Conservation (phyloP, 1,140 invertebrate species). For the Drosophila mayri region DNA sequence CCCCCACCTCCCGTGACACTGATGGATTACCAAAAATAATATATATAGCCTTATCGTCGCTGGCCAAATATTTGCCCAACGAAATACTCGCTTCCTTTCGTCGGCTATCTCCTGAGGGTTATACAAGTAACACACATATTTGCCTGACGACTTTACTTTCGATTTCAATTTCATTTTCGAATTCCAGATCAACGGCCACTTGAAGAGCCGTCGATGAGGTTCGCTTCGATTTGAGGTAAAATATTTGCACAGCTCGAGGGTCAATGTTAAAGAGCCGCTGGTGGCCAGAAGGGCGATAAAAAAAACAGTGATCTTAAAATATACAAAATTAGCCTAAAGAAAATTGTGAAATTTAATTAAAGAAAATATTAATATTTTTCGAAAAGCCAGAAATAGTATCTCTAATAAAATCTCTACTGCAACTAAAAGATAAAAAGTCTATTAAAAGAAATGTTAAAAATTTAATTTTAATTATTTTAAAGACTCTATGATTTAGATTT, state of each 20-base stretch:
- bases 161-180: slow-evolving; percentile 53
- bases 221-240: slow-evolving; percentile 45
- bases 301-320: background rate
- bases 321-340: background rate
- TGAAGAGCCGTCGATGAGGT: slow-evolving; percentile 2
- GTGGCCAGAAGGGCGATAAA: slow-evolving; percentile 1
- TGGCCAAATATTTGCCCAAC: slow-evolving; percentile 68
- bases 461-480: too few species aligned
- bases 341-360: background rate
- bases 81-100: slow-evolving; percentile 45
- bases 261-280: slow-evolving; percentile 30
- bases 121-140: slow-evolving; percentile 45
- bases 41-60: slow-evolving; percentile 25
- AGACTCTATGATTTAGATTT: background rate
- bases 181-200: slow-evolving; percentile 34
- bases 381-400: too few species aligned
- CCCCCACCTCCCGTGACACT: slow-evolving; percentile 71
- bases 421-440: too few species aligned
- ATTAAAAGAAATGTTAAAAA: background rate
- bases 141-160: slow-evolving; percentile 65
- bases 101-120: slow-evolving; percentile 14
- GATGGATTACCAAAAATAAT: slow-evolving; percentile 63
- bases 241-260: slow-evolving; percentile 76
- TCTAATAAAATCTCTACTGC: too few species aligned
- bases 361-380: background rate